Conservation (phyloP, 2,888 invertebrate species). For the Rotaria macrura region DNA sequence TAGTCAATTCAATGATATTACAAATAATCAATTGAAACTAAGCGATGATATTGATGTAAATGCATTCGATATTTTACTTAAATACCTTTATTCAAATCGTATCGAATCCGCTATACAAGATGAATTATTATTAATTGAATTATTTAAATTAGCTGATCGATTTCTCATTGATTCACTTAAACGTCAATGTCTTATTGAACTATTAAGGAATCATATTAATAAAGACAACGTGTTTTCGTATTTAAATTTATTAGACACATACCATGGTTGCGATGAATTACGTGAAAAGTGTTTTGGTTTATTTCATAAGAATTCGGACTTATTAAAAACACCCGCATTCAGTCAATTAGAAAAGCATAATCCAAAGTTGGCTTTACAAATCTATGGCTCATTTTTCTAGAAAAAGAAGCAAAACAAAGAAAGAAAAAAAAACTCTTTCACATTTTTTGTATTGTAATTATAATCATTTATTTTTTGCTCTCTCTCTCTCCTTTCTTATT, state of each 20-base stretch:
- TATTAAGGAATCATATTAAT: neutral
- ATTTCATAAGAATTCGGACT: conserved; percentile 6
- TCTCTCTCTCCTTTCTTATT: neutral
- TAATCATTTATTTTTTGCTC: neutral
- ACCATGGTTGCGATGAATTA: neutral
- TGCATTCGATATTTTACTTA: neutral
- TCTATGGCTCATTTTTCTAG: neutral
- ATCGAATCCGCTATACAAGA: neutral
- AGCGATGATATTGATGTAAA: neutral
- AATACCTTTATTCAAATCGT: neutral
- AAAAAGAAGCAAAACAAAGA: neutral
- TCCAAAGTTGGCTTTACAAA: neutral
- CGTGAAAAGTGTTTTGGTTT: conserved; percentile 3
- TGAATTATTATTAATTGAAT: neutral
- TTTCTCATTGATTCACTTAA: conserved; percentile 5
- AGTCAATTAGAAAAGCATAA: neutral
- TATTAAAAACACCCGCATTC: conserved; percentile 13
- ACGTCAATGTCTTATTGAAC: neutral
- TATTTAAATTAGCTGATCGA: conserved; percentile 17
- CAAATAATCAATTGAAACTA: neutral
- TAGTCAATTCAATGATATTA: neutral
- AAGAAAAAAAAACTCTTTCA: no score
- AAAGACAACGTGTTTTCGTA: conserved; percentile 9
- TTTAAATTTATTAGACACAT: neutral
- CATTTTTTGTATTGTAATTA: neutral